These are phyloP conservation scores for Anadara kagoshimensis DNA, from an alignment of 1,140 invertebrate species.

Conservation along the genomic window DNA sequence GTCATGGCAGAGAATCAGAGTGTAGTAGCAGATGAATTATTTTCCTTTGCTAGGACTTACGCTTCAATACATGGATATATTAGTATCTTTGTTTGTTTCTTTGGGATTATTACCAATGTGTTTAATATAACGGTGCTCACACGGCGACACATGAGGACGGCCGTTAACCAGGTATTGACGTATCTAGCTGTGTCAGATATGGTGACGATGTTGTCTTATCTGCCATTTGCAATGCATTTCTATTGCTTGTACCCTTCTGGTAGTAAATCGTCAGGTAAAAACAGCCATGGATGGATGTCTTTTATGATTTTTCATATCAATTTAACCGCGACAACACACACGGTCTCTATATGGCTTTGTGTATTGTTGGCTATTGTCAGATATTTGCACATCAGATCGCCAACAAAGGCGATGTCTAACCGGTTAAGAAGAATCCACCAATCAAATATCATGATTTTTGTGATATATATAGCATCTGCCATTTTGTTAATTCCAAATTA, in stretches of 20 bases:
- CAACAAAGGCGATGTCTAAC: slow-evolving; percentile 80
- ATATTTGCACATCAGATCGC: slow-evolving; percentile 87
- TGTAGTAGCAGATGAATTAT: slow-evolving; percentile 41
- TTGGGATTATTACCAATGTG: slow-evolving; percentile 91
- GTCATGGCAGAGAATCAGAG: slow-evolving; percentile 36
- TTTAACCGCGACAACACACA: slow-evolving; percentile 88
- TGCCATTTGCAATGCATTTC: slow-evolving; percentile 86
- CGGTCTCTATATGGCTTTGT: slow-evolving; percentile 94
- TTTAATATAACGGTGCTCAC: slow-evolving; percentile 89
- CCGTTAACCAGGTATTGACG: slow-evolving; percentile 90
- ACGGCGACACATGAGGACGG: slow-evolving; percentile 86
- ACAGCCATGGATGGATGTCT: slow-evolving; percentile 63
- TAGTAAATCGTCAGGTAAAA: slow-evolving; percentile 52
- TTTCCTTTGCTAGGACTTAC: slow-evolving; percentile 69
- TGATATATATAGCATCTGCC: slow-evolving; percentile 83
- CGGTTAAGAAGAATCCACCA: slow-evolving; percentile 77
- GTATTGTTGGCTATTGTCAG: slow-evolving; percentile 93
- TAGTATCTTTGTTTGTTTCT: slow-evolving; percentile 85
- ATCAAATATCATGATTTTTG: slow-evolving; percentile 81
- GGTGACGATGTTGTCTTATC: slow-evolving; percentile 91
- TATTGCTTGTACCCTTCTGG: slow-evolving; percentile 57
- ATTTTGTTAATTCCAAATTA: slow-evolving; percentile 87
- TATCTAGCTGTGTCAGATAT: slow-evolving; percentile 89
- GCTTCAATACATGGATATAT: slow-evolving; percentile 81
- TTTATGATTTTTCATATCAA: slow-evolving; percentile 75